Conservation (phyloP, 2,888 invertebrate species). For the Glomeris marginata region DNA sequence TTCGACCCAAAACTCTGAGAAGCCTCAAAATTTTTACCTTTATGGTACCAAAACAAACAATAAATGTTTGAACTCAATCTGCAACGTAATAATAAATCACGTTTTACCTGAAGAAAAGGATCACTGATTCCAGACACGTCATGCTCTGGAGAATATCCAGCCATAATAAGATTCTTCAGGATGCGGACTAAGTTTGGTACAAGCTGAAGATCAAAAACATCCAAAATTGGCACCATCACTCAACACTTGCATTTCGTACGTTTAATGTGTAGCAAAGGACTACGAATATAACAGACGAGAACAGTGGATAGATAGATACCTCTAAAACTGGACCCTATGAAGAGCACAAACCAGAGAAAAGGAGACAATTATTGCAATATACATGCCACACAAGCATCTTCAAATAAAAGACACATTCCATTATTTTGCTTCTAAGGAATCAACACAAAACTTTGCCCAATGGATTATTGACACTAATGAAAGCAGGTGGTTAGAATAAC, state of each 20-base stretch:
- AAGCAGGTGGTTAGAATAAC: too few species aligned
- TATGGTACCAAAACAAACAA: slow-evolving; percentile 1
- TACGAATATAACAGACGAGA: too few species aligned
- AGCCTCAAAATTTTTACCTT: slow-evolving; percentile 91
- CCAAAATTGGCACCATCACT: too few species aligned
- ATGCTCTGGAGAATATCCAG: slow-evolving; percentile 98
- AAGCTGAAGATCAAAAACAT: slow-evolving; percentile 46
- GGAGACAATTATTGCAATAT: too few species aligned
- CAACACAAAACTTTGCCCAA: too few species aligned
- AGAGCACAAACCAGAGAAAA: slow-evolving; percentile 3
- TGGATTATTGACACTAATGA: too few species aligned
- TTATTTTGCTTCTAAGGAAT: too few species aligned
- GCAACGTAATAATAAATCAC: neutral
- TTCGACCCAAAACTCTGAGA: slow-evolving; percentile 83
- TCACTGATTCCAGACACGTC: slow-evolving; percentile 99
- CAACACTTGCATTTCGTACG: too few species aligned
- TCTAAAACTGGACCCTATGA: slow-evolving; percentile 12
- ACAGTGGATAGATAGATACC: slow-evolving; percentile 4
- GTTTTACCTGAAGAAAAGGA: slow-evolving; percentile 88
- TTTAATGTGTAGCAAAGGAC: too few species aligned
- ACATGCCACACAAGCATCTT: too few species aligned
- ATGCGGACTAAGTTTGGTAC: slow-evolving; percentile 97
- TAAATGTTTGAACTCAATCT: neutral
- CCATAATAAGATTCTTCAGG: slow-evolving; percentile 92
- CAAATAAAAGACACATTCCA: too few species aligned